phyloP scores from a whole-genome alignment of 2,113 vertebrate genomes.

The Rhodinocichla rosea region DNA sequence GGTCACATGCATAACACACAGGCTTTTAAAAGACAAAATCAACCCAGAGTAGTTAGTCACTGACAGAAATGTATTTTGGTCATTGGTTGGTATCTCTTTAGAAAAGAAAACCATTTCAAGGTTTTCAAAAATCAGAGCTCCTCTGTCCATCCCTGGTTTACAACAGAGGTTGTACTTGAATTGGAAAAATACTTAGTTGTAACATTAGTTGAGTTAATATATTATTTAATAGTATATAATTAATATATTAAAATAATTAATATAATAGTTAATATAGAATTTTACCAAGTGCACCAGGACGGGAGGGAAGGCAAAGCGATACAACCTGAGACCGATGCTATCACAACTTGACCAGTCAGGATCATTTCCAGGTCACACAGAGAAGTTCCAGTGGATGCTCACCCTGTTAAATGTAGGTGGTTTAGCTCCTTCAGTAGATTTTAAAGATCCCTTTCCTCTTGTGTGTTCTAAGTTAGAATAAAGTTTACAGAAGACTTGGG shows the following conservation, averaged over 20 bases:
- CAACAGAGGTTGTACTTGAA: neutral
- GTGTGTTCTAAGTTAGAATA: neutral
- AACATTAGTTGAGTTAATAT: neutral
- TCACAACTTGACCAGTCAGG: neutral
- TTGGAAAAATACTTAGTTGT: neutral
- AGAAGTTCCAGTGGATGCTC: neutral
- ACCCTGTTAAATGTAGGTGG: neutral
- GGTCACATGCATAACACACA: neutral
- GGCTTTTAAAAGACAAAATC: neutral
- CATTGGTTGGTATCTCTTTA: neutral
- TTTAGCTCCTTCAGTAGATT: neutral
- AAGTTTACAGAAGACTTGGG: neutral
- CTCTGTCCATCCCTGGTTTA: neutral
- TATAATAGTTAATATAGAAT: no score
- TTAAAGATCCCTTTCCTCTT: neutral
- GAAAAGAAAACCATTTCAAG: neutral
- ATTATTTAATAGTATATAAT: no score
- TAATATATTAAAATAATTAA: no score
- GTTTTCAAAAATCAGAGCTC: neutral
- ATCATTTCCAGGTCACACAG: neutral
- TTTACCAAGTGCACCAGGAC: fast-evolving
- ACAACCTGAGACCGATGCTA: fast-evolving
- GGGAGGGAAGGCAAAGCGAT: neutral
- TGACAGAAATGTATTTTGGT: neutral
- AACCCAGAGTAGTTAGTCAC: neutral